Evolutionary conservation across 1,140 invertebrate species (phyloP).

Genomic region (Leptopilina clavipes): DNA sequence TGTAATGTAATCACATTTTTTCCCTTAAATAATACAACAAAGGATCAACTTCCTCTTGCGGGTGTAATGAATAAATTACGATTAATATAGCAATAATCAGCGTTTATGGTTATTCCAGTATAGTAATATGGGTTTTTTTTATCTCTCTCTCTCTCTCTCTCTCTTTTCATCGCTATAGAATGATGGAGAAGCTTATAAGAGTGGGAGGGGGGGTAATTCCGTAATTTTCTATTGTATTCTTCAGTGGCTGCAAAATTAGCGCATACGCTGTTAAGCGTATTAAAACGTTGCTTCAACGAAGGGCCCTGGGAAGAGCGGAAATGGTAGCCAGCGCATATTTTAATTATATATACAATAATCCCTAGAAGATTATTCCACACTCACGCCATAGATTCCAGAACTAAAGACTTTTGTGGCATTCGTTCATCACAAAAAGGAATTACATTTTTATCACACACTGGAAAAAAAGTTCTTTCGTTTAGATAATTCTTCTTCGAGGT

Average conservation of each 20-base stretch:
- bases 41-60: background rate
- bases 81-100: background rate
- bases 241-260: conserved; percentile 36
- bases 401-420: background rate
- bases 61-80: background rate
- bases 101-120: background rate
- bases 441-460: too few relatives aligned
- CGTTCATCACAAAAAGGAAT: background rate
- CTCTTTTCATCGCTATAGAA: background rate
- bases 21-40: background rate
- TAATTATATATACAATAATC: conserved; percentile 46
- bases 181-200: background rate
- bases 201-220: conserved; percentile 40
- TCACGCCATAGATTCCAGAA: background rate
- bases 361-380: conserved; percentile 19
- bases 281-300: conserved; percentile 47
- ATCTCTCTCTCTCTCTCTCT: background rate
- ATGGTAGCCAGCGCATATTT: conserved; percentile 49
- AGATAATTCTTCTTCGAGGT: too few relatives aligned
- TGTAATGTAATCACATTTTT: too few relatives aligned
- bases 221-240: conserved; percentile 44
- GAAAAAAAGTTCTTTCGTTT: background rate
- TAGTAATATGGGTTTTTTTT: background rate
- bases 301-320: conserved; percentile 49
- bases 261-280: conserved; percentile 51